phyloP scores from a whole-genome alignment of 2,797 vertebrate genomes.

The Hypotaenidia okinawae region DNA sequence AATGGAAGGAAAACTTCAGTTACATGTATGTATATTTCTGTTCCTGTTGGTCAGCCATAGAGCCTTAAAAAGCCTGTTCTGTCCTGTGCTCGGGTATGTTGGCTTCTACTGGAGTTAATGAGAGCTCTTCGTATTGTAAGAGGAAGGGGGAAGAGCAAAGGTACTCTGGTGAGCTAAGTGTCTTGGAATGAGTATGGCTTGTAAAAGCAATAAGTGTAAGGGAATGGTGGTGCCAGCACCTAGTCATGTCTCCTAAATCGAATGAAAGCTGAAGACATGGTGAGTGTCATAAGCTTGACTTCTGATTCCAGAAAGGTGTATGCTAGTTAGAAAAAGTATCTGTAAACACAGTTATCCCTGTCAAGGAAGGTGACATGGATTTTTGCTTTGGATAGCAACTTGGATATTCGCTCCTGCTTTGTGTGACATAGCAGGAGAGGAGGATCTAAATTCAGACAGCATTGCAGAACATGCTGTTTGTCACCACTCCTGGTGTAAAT shows the following conservation, averaged over 20 bases:
- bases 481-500: neutral
- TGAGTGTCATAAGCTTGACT: neutral
- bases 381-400: constrained; percentile 27
- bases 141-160: neutral
- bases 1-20: constrained; percentile 17
- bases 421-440: neutral
- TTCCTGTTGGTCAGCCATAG: constrained; percentile 56
- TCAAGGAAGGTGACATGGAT: neutral
- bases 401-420: neutral
- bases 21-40: constrained; percentile 28
- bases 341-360: neutral
- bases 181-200: constrained; percentile 26
- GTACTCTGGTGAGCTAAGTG: neutral
- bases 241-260: constrained; percentile 3
- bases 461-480: neutral
- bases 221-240: neutral
- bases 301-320: neutral
- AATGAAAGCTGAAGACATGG: neutral
- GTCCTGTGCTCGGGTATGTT: constrained; percentile 6
- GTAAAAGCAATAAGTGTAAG: constrained; percentile 57
- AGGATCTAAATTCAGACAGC: neutral
- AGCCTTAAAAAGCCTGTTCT: constrained; percentile 71
- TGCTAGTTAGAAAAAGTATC: neutral
- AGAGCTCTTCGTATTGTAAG: constrained; percentile 2
- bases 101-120: constrained; percentile 37